Conservation (phyloP, 1,140 invertebrate genomes). For the Scaptomyza graminum region DNA sequence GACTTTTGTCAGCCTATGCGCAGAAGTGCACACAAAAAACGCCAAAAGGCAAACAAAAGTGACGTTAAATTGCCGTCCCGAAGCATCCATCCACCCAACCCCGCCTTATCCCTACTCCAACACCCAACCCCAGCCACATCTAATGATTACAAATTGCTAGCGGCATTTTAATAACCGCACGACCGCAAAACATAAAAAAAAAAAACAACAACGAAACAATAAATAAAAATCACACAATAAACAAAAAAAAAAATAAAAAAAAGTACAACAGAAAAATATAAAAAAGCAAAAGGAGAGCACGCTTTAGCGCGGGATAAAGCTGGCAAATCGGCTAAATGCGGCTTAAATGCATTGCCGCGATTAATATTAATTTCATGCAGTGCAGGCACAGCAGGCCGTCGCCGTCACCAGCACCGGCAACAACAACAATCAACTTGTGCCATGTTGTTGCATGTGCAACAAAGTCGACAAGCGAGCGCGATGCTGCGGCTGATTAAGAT, state of each 20-base stretch:
- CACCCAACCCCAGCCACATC: neutral
- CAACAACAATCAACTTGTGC: conserved; percentile 32
- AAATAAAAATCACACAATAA: conserved; percentile 74
- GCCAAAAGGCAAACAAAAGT: conserved; percentile 1
- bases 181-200: conserved; percentile 45
- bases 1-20: conserved; percentile 64
- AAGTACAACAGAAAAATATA: neutral
- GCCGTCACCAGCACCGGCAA: neutral
- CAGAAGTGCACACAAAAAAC: conserved; percentile 44
- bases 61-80: neutral
- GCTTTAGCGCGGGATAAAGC: conserved; percentile 35
- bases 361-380: conserved; percentile 80
- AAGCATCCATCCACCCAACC: neutral
- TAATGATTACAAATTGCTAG: conserved; percentile 80
- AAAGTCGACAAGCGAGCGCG: conserved; percentile 11
- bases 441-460: conserved; percentile 39
- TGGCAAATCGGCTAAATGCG: conserved; percentile 73
- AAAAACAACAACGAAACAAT: conserved; percentile 37
- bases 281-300: too few species aligned
- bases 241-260: conserved; percentile 50
- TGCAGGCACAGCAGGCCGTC: conserved; percentile 69
- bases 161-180: conserved; percentile 74
- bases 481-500: conserved; percentile 22
- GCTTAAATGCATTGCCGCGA: conserved; percentile 79
- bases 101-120: neutral